Conservation (phyloP, 2,113 vertebrate genomes). For the Cephalopterus ornatus region DNA sequence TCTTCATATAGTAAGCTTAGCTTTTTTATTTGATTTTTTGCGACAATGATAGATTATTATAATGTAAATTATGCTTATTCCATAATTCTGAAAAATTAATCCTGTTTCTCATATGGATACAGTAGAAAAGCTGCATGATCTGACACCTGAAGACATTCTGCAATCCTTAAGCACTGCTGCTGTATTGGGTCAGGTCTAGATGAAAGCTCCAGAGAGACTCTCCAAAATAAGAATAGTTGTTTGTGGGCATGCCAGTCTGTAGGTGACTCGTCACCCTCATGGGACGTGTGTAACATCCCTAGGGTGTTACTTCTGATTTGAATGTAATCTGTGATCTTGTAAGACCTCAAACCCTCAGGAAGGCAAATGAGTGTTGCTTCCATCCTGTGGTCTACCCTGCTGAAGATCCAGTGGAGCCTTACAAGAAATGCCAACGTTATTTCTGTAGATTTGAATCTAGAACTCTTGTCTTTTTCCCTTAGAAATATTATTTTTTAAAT, state of each 20-base stretch:
- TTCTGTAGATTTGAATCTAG: not conserved
- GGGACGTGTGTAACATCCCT: not conserved
- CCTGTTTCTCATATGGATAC: not conserved
- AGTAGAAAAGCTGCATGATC: not conserved
- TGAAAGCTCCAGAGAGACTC: not conserved
- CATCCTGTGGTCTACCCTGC: not conserved
- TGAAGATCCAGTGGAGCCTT: not conserved
- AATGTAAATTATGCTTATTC: not conserved
- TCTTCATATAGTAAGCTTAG: not conserved
- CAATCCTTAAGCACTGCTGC: not conserved
- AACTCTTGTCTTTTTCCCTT: not conserved
- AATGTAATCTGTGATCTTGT: not conserved
- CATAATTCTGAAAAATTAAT: not conserved
- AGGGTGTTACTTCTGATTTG: not conserved
- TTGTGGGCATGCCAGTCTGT: not conserved
- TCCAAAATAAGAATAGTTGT: not conserved
- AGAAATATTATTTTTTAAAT: not conserved
- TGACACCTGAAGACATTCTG: not conserved
- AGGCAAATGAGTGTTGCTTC: not conserved
- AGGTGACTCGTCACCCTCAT: not conserved
- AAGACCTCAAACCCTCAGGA: not conserved
- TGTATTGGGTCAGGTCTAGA: not conserved
- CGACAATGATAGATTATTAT: not conserved
- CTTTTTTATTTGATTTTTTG: not conserved
- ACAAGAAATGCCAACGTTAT: not conserved